phyloP scores from a whole-genome alignment of 2,888 invertebrate genomes.

The Tuberolachnus salignus region DNA sequence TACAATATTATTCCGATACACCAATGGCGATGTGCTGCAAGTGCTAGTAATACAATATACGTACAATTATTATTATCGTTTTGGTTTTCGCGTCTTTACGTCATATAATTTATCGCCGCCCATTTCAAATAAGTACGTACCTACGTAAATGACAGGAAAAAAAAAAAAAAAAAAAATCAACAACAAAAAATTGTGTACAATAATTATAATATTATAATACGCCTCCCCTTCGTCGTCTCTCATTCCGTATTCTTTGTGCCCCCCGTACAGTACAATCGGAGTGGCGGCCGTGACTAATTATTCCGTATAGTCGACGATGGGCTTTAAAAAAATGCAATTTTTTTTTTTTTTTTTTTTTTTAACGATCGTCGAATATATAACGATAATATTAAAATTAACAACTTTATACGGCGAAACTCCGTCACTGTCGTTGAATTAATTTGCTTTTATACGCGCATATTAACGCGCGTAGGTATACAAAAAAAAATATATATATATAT shows the following conservation, averaged over 20 bases:
- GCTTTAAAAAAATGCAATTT: slow-evolving; percentile 13
- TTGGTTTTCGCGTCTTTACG: too few relatives aligned
- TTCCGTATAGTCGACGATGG: background rate
- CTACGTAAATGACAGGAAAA: background rate
- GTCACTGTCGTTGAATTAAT: slow-evolving; percentile 24
- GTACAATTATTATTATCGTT: too few relatives aligned
- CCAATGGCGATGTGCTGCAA: too few relatives aligned
- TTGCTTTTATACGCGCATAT: background rate
- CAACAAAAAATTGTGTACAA: background rate
- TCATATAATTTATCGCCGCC: background rate
- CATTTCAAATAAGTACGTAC: background rate
- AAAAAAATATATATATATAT: too few relatives aligned
- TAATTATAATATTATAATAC: too few relatives aligned
- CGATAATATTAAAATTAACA: background rate
- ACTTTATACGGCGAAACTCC: background rate
- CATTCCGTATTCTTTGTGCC: background rate
- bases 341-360: too few relatives aligned
- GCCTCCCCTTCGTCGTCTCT: background rate
- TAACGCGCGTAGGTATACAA: background rate
- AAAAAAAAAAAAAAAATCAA: too few relatives aligned
- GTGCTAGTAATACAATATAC: too few relatives aligned
- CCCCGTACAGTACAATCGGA: background rate
- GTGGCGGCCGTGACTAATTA: slow-evolving; percentile 56
- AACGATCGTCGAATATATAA: background rate
- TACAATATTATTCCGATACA: too few relatives aligned